Conservation (phyloP, 2,797 vertebrate genomes). For the Gephyroberyx darwinii region DNA sequence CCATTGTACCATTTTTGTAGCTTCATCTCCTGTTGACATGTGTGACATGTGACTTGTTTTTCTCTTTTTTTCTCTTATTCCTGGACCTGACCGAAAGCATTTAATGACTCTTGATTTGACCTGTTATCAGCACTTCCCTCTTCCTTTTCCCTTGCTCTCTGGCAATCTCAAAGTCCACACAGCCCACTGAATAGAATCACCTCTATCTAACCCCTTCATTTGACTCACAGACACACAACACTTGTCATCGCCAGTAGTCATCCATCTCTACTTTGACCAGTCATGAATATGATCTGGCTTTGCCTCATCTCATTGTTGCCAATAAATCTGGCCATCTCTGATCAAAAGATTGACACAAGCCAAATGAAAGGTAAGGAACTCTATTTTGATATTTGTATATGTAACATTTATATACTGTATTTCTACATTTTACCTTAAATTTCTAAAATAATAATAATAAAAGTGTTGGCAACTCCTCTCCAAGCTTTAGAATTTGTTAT, state of each 20-base stretch:
- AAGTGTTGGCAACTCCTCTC: no score
- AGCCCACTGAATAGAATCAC: constrained; percentile 56
- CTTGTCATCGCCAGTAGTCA: constrained; percentile 31
- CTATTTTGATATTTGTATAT: not conserved
- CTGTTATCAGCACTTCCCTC: constrained; percentile 63
- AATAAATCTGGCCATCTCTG: constrained; percentile 38
- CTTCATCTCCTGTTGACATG: constrained; percentile 35
- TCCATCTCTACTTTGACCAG: constrained; percentile 29
- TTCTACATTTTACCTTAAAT: not conserved
- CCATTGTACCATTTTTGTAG: constrained; percentile 5
- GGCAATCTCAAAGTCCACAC: constrained; percentile 60
- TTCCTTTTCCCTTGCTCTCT: constrained; percentile 79
- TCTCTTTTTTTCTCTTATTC: constrained; percentile 42
- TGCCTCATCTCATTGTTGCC: constrained; percentile 49
- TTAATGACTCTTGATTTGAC: constrained; percentile 66
- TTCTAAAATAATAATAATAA: not conserved
- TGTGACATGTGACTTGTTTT: no score
- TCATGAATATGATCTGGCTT: constrained; percentile 58
- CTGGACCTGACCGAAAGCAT: constrained; percentile 51
- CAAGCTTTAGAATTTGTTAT: no score
- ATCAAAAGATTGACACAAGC: constrained; percentile 30
- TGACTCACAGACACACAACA: constrained; percentile 50
- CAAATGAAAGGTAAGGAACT: constrained; percentile 71
- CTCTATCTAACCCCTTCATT: constrained; percentile 76
- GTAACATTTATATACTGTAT: not conserved